Evolutionary conservation across 2,797 vertebrate genomes (phyloP), one percentile per base, ranked within the genome.

Genomic region (Cryptoblepharus egeriae): DNA sequence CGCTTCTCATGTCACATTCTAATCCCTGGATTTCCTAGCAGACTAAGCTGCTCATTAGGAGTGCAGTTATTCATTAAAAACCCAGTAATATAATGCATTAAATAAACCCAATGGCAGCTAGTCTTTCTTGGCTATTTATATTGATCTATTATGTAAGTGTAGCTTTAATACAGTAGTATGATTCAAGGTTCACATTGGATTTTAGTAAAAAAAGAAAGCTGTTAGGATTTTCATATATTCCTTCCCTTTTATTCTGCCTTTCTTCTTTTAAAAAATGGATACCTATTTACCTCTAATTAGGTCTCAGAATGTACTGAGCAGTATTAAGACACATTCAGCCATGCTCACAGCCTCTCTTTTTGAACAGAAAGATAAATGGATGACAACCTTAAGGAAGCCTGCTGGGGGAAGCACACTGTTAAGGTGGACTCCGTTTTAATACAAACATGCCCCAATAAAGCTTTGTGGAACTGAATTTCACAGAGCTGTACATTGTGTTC

Each of bases 261-360:
- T 89, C 80, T 93, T 87, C 83, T 89, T 84, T 90, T n/a, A n/a
- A 89, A 90, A 93, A 95, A 92, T 94, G 90, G 92, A 93, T 86
- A 90, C 79, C 83, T 84, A 83, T 93, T 96, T 95, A 79, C 88
- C 92, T 91, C 93, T 95, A 94, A 96, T 95, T 93, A 94, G 93
- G 87, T 92, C 90, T 87, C 80, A 79, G 89, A 92, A 87, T 3
- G 81, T 88, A 89, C 85, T 68, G 89, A 93, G 92, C 85, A 85
- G 91, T 92, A 90, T 94, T 88, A 94, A 92, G 45, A 79, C 83
- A 73, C 92, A 87, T 87, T 93, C 87, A 91, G 68, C 84, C 89
- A 79, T 3, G 63, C 85, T 91, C 90, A 39, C 80, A 86, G 88
- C 86, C 91, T 88, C 87, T 85, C 83, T 88, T 85, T 89, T 88